These are phyloP conservation scores for Capitulum mitella DNA, from an alignment of 2,888 invertebrate species.

Conservation along the genomic window DNA sequence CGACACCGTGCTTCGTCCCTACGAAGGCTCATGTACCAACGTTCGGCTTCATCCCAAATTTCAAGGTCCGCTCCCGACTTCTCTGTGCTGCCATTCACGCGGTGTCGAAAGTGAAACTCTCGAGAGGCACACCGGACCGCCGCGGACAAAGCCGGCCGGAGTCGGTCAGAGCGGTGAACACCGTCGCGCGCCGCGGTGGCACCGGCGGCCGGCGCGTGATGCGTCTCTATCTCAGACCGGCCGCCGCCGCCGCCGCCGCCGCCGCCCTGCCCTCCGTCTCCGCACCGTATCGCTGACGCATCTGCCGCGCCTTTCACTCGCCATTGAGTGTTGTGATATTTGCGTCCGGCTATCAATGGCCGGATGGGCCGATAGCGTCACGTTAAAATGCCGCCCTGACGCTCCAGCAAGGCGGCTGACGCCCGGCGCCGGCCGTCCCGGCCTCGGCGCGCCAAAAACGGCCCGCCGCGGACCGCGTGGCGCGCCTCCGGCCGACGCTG, in stretches of 20 bases:
- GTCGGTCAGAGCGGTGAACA: no score
- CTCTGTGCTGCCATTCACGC: no score
- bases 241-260: not conserved
- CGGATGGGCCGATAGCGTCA: conserved; percentile 6
- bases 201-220: no score
- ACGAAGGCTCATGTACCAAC: no score
- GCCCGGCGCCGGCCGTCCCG: not conserved
- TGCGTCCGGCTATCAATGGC: not conserved
- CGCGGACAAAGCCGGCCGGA: no score
- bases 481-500: not conserved
- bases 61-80: no score
- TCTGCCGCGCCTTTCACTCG: not conserved
- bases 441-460: not conserved
- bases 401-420: not conserved
- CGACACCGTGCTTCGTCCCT: no score
- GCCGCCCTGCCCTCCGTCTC: not conserved
- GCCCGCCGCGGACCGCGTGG: not conserved
- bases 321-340: conserved; percentile 15
- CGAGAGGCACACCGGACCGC: no score
- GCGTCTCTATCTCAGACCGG: not conserved
- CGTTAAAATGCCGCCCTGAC: not conserved
- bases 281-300: not conserved
- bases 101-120: no score
- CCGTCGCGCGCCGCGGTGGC: no score
- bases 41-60: no score